Evolutionary conservation across 2,797 vertebrate genomes (phyloP).

Genomic region (Loris lydekkerianus): DNA sequence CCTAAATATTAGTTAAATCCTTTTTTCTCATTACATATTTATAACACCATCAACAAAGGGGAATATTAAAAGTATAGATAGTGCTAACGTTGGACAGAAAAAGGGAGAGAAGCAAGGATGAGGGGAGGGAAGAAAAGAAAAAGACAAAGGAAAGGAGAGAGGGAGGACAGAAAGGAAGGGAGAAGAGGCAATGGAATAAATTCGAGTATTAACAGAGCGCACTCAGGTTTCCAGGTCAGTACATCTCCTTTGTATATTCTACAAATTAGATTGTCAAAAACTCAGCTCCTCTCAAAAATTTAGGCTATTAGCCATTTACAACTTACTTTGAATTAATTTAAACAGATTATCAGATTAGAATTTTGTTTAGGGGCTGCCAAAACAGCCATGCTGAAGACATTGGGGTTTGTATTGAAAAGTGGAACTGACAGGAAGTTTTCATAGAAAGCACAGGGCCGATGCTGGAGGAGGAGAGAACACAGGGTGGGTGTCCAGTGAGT

Average conservation of each 20-base stretch:
- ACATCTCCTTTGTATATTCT: not conserved
- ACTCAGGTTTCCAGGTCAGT: not conserved
- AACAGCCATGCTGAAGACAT: slow-evolving; percentile 21
- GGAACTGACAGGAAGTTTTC: not conserved
- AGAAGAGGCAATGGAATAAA: not conserved
- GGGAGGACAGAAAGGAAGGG: too few relatives aligned
- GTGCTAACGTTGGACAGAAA: not conserved
- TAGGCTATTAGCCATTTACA: slow-evolving; percentile 42
- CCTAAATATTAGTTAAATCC: not conserved
- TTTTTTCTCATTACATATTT: not conserved
- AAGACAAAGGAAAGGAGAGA: too few relatives aligned
- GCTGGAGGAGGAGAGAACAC: not conserved
- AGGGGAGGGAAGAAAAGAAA: accelerated
- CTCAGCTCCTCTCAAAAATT: slow-evolving; percentile 41
- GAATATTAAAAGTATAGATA: not conserved
- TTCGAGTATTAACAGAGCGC: not conserved
- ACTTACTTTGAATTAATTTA: slow-evolving; percentile 55
- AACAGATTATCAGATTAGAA: slow-evolving; percentile 54
- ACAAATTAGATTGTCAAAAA: slow-evolving; percentile 43
- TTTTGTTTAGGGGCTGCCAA: slow-evolving; percentile 47
- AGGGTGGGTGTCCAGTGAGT: not conserved
- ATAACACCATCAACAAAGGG: not conserved
- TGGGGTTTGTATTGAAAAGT: slow-evolving; percentile 39
- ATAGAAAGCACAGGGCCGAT: not conserved
- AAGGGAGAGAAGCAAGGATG: not conserved